Conservation (phyloP, 1,140 invertebrate genomes). For the Musca domestica region DNA sequence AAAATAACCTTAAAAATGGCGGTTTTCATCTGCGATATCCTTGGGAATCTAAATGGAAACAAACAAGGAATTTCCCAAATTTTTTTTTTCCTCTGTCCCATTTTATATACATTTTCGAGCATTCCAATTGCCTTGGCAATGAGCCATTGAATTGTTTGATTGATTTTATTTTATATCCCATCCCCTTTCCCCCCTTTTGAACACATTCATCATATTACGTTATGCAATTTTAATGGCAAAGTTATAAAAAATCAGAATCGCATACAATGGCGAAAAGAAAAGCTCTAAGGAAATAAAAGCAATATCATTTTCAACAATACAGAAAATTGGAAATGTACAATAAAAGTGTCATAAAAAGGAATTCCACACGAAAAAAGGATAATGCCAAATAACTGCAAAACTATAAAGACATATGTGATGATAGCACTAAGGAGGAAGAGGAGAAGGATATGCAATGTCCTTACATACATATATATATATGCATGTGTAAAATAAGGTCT, state of each 20-base stretch:
- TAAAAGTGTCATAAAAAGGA: conserved; percentile 18
- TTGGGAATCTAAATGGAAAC: too few species aligned
- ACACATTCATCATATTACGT: neutral
- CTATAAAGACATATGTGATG: conserved; percentile 16
- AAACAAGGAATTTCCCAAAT: too few species aligned
- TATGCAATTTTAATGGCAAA: conserved; percentile 5
- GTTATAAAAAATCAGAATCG: conserved; percentile 4
- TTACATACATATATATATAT: too few species aligned
- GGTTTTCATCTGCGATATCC: too few species aligned
- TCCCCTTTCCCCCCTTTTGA: neutral
- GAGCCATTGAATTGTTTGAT: neutral
- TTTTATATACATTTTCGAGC: too few species aligned
- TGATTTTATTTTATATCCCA: conserved; percentile 1
- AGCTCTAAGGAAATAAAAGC: neutral
- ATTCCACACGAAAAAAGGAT: neutral
- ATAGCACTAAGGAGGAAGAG: neutral
- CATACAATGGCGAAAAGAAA: neutral
- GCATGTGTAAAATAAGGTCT: too few species aligned
- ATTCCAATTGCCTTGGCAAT: too few species aligned
- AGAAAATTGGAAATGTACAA: conserved; percentile 14
- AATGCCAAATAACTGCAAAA: neutral
- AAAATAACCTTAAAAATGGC: too few species aligned
- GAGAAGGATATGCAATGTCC: too few species aligned
- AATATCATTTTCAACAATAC: conserved; percentile 13
- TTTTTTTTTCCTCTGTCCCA: too few species aligned